A percentile compares a stretch with the other conserved stretches of the same genome.
These are phyloP conservation scores for Cyrtonyx montezumae DNA, from an alignment of 2,113 vertebrate genomes.

Conservation along the genomic window DNA sequence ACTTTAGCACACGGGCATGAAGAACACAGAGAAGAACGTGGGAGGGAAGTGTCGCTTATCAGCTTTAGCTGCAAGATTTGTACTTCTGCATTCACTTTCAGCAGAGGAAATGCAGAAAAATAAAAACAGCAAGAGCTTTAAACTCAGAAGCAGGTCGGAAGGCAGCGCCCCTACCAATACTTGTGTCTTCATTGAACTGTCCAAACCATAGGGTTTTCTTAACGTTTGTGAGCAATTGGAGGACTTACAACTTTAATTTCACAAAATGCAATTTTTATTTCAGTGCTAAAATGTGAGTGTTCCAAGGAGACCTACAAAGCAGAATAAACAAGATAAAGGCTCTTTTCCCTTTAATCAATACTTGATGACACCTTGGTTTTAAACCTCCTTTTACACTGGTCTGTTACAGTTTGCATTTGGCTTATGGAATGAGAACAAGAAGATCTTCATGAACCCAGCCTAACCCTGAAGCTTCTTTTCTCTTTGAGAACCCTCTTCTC, in stretches of 20 bases:
- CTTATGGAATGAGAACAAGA: background rate
- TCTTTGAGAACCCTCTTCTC: background rate
- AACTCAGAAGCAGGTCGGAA: background rate
- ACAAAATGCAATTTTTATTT: background rate
- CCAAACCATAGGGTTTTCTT: background rate
- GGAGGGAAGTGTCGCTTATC: background rate
- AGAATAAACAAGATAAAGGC: background rate
- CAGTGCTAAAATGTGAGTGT: background rate
- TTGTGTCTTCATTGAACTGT: background rate
- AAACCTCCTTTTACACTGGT: background rate
- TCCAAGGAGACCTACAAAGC: background rate
- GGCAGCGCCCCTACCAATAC: background rate
- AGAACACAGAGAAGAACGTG: background rate
- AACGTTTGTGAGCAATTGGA: background rate
- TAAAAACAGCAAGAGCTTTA: background rate
- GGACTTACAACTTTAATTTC: background rate
- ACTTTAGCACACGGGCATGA: background rate
- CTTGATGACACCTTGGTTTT: background rate
- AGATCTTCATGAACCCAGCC: background rate
- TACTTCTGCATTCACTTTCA: background rate
- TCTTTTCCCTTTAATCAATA: background rate
- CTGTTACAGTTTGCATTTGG: background rate
- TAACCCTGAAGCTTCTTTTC: background rate
- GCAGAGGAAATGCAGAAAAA: background rate
- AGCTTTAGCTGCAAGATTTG: background rate